phyloP scores from a whole-genome alignment of 2,888 invertebrate species.

The Tigriopus californicus region DNA sequence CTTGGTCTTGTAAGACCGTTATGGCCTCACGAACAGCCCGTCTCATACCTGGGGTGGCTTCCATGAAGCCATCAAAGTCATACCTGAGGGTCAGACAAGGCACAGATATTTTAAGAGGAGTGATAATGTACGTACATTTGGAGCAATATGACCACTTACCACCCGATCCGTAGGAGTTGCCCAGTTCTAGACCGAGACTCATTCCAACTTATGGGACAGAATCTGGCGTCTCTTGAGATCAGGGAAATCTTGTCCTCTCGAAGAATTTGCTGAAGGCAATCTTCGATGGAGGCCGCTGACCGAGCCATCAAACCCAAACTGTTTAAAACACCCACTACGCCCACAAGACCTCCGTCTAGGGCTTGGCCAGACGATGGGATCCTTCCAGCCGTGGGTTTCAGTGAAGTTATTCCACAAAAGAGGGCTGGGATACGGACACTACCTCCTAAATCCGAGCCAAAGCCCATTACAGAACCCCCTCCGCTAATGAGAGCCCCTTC shows the following conservation, averaged over 20 bases:
- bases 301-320: background rate
- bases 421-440: background rate
- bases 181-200: too few species aligned
- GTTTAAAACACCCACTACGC: background rate
- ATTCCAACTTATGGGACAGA: too few species aligned
- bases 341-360: background rate
- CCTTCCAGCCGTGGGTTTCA: background rate
- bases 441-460: background rate
- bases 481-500: conserved; percentile 24
- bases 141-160: too few species aligned
- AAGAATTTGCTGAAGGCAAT: background rate
- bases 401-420: background rate
- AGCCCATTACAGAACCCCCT: background rate
- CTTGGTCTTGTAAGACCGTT: background rate
- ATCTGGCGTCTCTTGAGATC: too few species aligned
- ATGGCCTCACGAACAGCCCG: background rate
- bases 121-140: too few species aligned
- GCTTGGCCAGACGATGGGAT: background rate
- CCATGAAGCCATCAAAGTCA: background rate
- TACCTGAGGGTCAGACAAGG: background rate
- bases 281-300: background rate
- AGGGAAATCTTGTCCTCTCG: too few species aligned
- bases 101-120: too few species aligned
- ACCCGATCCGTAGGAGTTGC: too few species aligned
- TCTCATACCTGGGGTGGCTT: background rate